Conservation (phyloP, 2,797 vertebrate genomes). For the Protonibea diacanthus region DNA sequence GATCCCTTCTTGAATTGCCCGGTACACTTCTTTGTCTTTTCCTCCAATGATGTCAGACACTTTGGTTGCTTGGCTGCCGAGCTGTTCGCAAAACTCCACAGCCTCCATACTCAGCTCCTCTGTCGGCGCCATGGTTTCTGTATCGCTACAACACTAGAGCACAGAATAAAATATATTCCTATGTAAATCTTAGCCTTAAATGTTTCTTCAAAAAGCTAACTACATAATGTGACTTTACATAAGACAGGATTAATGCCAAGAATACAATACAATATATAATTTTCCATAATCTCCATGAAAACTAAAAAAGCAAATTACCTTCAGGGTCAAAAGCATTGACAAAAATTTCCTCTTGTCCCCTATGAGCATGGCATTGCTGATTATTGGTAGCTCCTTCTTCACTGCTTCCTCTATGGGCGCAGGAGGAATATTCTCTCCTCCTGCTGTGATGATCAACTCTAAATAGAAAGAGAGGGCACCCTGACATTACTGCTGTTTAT, state of each 20-base stretch:
- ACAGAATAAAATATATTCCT: conserved; percentile 4
- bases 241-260: not conserved
- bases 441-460: conserved; percentile 92
- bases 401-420: conserved; percentile 89
- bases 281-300: not conserved
- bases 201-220: not conserved
- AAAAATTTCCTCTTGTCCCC: conserved; percentile 91
- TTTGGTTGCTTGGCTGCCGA: conserved; percentile 86
- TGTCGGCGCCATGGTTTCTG: conserved; percentile 87
- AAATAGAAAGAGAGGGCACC: conserved; percentile 44
- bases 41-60: conserved; percentile 85
- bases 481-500: conserved; percentile 42
- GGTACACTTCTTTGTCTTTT: conserved; percentile 82
- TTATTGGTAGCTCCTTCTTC: conserved; percentile 87
- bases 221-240: not conserved
- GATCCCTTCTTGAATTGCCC: conserved; percentile 88
- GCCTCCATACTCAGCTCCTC: conserved; percentile 87
- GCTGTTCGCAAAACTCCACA: conserved; percentile 86
- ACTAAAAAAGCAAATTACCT: conserved; percentile 77
- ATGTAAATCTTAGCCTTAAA: not conserved
- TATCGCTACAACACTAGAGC: conserved; percentile 84
- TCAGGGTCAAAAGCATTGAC: conserved; percentile 90
- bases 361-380: conserved; percentile 90
- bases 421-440: conserved; percentile 90
- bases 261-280: not conserved